Evolutionary conservation across 1,140 invertebrate genomes (phyloP).

Genomic region (Akabosia matsudoensis): DNA sequence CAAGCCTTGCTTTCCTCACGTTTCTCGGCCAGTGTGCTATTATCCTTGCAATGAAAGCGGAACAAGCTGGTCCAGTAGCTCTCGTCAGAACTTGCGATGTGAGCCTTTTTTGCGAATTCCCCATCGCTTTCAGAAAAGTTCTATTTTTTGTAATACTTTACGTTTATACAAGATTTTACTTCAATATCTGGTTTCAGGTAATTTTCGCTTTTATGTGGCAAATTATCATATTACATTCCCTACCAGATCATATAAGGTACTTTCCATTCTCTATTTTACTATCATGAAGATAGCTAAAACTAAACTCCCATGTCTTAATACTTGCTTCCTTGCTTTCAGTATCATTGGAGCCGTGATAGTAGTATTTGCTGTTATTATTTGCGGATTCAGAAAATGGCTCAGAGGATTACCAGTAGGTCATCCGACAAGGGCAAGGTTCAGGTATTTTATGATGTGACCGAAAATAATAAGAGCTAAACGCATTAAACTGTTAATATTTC

Average conservation of each 20-base stretch:
- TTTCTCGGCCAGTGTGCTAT: conserved; percentile 29
- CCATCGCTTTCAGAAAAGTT: background rate
- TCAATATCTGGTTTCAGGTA: background rate
- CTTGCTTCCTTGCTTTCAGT: background rate
- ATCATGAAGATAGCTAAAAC: too few species aligned
- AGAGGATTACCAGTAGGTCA: background rate
- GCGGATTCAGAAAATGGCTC: conserved; percentile 20
- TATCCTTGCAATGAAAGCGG: conserved; percentile 17
- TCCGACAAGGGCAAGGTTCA: conserved; percentile 9
- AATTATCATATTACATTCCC: background rate
- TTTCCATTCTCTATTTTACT: background rate
- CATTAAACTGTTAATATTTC: too few species aligned
- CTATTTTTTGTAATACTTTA: background rate
- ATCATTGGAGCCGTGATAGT: conserved; percentile 7
- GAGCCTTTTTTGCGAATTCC: background rate
- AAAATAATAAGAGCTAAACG: background rate
- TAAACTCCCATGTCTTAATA: too few species aligned
- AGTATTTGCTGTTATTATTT: conserved; percentile 8
- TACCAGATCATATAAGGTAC: conserved; percentile 10
- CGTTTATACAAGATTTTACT: background rate
- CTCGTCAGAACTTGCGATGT: conserved; percentile 14
- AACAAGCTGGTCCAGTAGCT: conserved; percentile 15
- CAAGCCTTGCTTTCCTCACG: conserved; percentile 18
- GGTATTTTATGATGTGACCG: conserved; percentile 23
- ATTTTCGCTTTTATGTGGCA: conserved; percentile 19